Evolutionary conservation across 2,888 invertebrate genomes (phyloP), one percentile per base, ranked within the genome.

Genomic region (Drepana falcataria): DNA sequence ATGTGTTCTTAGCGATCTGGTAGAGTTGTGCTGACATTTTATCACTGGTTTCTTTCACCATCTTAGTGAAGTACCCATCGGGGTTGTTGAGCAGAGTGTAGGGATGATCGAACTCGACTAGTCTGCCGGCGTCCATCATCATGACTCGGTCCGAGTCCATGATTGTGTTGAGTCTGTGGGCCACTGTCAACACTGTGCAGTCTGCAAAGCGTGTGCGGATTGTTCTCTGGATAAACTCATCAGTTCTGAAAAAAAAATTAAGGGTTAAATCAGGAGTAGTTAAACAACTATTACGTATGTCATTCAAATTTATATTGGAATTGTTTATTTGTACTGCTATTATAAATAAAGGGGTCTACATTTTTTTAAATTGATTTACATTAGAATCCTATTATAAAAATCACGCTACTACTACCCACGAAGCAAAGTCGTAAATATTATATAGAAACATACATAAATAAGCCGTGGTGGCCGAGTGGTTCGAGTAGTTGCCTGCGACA

Each of bases 111-210:
- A 93, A 95, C 83, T 96, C 95, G 55, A 93, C 94, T 55, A 96
- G 93, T 33, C 87, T 82, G 0, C 98, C 98, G 4, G 94, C 93
- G 73, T 97, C 96, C 94, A 98, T 95, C 1, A 98, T 97, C 75
- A 98, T 91, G 33, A 97, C 95, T 58, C 95, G 93, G 86, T 97
- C 96, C 0, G 96, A 96, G 83, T 98, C 98, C 95, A 98, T 97
- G 60, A 98, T 96, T 0, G 98, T 98, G 79, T 98, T 95, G 37
- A 98, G 91, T 48, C 98, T 93, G 85, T 98, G 98, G 3, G 98
- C 98, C 44, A 98, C 96, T 0, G 97, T 98, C 48, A 98, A 84
- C 5, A 98, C 97, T 0, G 97, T 97, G 81, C 97, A 97, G 34
- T 94, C 87, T 9, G 92, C 92, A 77, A 98, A 98, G 72, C 95